Evolutionary conservation across 1,140 invertebrate genomes (phyloP).

Genomic region (Drosophila nigromelanica): DNA sequence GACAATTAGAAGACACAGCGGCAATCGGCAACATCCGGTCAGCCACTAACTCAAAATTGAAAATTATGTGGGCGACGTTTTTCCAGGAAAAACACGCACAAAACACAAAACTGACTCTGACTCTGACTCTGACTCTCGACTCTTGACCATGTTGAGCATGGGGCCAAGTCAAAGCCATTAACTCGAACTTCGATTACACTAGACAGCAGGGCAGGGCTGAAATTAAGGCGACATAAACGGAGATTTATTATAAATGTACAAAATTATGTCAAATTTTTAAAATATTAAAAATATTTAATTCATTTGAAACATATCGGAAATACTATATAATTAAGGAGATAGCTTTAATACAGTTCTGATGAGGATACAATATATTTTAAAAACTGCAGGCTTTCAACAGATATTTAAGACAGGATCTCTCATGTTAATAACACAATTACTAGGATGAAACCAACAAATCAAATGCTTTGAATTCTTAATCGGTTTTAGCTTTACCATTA

Average conservation of each 20-base stretch:
- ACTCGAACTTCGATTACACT: conserved; percentile 64
- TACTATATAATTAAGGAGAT: no score
- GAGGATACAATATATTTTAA: no score
- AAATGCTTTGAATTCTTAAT: no score
- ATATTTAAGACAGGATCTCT: no score
- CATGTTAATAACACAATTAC: no score
- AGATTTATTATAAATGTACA: no score
- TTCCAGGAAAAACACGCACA: conserved; percentile 67
- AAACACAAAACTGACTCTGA: conserved; percentile 37
- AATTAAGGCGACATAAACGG: not conserved
- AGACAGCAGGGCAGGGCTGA: not conserved
- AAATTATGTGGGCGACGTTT: conserved; percentile 80
- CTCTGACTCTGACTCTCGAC: conserved; percentile 36
- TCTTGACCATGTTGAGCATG: conserved; percentile 68
- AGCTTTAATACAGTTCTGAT: no score
- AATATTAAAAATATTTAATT: not conserved
- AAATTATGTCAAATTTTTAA: not conserved
- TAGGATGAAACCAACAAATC: no score
- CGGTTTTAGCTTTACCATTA: no score
- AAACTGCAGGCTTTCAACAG: no score
- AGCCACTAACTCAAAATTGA: conserved; percentile 72
- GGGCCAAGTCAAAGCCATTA: conserved; percentile 66
- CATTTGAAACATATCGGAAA: no score
- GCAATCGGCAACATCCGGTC: conserved; percentile 75
- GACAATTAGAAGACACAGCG: conserved; percentile 62